Percentiles rank a stretch among this genome's conserved stretches.
Evolutionary conservation across 2,888 invertebrate genomes (phyloP).

Genomic region (Ferdinandea cuprea): DNA sequence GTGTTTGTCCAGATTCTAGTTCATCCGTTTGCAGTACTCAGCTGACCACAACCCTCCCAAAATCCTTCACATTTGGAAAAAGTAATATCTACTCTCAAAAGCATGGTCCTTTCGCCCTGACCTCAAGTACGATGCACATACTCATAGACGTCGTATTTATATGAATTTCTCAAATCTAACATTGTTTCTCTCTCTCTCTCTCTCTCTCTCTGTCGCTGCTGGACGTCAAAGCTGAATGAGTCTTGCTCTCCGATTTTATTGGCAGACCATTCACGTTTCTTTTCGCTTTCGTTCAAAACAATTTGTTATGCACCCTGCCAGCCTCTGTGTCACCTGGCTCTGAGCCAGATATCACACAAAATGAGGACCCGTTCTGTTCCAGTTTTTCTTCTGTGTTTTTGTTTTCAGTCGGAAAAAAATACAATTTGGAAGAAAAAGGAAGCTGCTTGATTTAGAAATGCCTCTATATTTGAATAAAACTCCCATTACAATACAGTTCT

Average conservation of each 20-base stretch:
- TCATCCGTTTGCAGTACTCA: constrained; percentile 3
- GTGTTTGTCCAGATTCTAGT: background rate
- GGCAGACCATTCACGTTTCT: constrained; percentile 43
- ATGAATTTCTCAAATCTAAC: constrained; percentile 20
- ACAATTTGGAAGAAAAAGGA: constrained; percentile 26
- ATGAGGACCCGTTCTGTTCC: constrained; percentile 25
- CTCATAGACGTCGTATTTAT: background rate
- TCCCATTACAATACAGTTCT: constrained; percentile 23
- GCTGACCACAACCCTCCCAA: constrained; percentile 16
- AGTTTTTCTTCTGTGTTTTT: constrained; percentile 5
- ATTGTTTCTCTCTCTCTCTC: too few relatives aligned
- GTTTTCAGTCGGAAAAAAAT: constrained; percentile 9
- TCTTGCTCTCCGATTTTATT: constrained; percentile 33
- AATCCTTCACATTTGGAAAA: constrained; percentile 4
- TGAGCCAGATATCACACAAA: constrained; percentile 53
- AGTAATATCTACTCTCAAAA: constrained; percentile 15
- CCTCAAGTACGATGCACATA: constrained; percentile 17
- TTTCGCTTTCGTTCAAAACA: background rate
- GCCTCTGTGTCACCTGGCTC: constrained; percentile 66
- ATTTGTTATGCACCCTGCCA: constrained; percentile 30
- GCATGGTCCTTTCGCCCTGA: constrained; percentile 33
- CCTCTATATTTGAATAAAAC: constrained; percentile 42
- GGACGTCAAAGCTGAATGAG: constrained; percentile 8
- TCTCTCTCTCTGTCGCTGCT: constrained; percentile 11
- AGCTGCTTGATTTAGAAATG: constrained; percentile 18